Base-by-base conservation (phyloP, 2,888 invertebrate genomes). In the Venustoraphidia nigricollis region DNA sequence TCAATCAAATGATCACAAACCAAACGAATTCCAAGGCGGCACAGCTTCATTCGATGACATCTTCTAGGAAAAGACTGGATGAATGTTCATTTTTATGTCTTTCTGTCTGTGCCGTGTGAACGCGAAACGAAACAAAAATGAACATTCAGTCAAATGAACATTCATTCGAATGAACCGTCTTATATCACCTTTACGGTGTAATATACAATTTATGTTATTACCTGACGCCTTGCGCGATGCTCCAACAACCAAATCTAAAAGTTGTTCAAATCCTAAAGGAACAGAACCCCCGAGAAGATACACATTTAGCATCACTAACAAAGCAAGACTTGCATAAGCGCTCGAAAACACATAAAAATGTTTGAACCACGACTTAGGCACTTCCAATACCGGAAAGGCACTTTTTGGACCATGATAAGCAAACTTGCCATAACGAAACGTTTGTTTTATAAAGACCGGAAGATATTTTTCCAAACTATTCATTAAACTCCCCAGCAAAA, bases 271-370 rank as follows among this genome's bases (percentile, higher is more conserved):
- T 61, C 67, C 68, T 41, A 66, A 63, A 11, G 78, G 73, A 9
- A 77, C 68, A 45, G 61, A 55, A 37, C 62, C 62, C 35, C 69
- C 65, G 42, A 67, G 67, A 48, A 72, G 67, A 65, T 75, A 80
- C 44, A 71, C 69, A 45, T 64, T 54, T 37, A 72, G 54, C 54
- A 75, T 63, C 36, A 78, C 65, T n/a, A 64, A 52, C 10, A 80
- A 62, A 13, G 71, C 64, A 1, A 63, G 48, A n/a, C 63, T 60
- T 46, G 79, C 75, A 56, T 77, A 70, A 34, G 78, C 54, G 2
- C 77, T 68, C 0, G 87, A 80, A 59, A 82, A 80, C 8, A 79
- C 60, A 62, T 91, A 91, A 60, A 89, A 90, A 66, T 91, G 90
- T 56, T 69, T 72, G 59, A 88, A 91, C 72, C 81, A 85, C 42